Percentiles rank a stretch among this genome's conserved stretches.
phyloP scores from a whole-genome alignment of 1,140 invertebrate genomes.

The Hylaeus volcanicus region DNA sequence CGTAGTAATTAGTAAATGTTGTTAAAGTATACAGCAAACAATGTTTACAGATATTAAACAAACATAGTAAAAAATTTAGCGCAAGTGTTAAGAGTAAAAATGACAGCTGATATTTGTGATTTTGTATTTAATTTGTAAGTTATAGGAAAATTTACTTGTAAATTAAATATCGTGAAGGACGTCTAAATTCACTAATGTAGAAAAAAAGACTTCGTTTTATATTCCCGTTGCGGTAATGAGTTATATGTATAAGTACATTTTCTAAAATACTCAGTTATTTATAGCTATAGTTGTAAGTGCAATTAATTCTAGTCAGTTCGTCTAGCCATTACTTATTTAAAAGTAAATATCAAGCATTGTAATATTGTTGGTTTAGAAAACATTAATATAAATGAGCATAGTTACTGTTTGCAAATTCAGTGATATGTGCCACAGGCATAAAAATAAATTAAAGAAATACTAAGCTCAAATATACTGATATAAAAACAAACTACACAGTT shows the following conservation, averaged over 20 bases:
- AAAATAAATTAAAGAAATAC: slow-evolving; percentile 43
- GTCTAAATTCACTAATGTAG: slow-evolving; percentile 2
- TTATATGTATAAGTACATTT: slow-evolving; percentile 1
- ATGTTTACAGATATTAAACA: slow-evolving; percentile 23
- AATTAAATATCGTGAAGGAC: background rate
- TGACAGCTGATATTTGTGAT: background rate
- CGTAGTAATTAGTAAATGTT: slow-evolving; percentile 8
- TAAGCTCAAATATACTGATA: slow-evolving; percentile 9
- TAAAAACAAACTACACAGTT: slow-evolving; percentile 12
- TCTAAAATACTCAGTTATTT: slow-evolving; percentile 2
- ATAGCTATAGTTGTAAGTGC: slow-evolving; percentile 25
- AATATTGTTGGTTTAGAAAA: slow-evolving; percentile 54
- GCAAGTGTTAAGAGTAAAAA: background rate
- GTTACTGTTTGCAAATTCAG: slow-evolving; percentile 44
- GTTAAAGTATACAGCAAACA: slow-evolving; percentile 28
- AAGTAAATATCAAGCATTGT: slow-evolving; percentile 45
- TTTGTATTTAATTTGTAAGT: background rate
- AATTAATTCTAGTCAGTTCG: slow-evolving; percentile 67
- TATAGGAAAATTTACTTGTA: slow-evolving; percentile 1
- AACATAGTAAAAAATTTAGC: slow-evolving; percentile 11
- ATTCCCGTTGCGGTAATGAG: background rate
- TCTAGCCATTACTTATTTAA: slow-evolving; percentile 65
- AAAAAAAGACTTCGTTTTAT: background rate
- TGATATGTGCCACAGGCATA: slow-evolving; percentile 32
- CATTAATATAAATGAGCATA: slow-evolving; percentile 53